Evolutionary conservation across 2,888 invertebrate genomes (phyloP).

Genomic region (Ferdinandea cuprea): DNA sequence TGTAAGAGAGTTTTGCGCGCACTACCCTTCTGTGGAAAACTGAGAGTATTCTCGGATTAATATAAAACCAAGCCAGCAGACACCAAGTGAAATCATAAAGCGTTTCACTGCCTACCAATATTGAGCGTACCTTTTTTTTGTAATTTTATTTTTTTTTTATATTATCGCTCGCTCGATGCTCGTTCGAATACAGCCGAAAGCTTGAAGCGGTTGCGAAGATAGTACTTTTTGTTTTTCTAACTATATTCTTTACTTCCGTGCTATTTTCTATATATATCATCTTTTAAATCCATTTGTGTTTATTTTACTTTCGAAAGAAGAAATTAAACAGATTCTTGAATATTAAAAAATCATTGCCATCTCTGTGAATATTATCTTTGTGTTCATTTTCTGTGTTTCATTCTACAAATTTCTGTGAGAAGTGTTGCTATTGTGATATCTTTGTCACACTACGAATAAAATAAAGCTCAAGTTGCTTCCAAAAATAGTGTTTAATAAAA

Average conservation of each 20-base stretch:
- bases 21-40: constrained; percentile 24
- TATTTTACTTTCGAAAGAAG: not conserved
- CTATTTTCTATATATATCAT: not conserved
- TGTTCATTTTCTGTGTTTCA: constrained; percentile 18
- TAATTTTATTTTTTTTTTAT: constrained; percentile 65
- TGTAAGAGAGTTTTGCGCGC: constrained; percentile 61
- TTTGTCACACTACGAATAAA: not conserved
- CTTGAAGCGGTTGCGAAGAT: constrained; percentile 36
- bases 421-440: constrained; percentile 25
- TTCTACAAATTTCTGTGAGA: constrained; percentile 30
- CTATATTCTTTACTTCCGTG: constrained; percentile 14
- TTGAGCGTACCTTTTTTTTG: constrained; percentile 69
- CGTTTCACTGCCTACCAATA: constrained; percentile 60
- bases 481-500: not conserved
- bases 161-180: constrained; percentile 41
- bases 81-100: constrained; percentile 65
- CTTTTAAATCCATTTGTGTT: not conserved
- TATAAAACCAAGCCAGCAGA: constrained; percentile 68
- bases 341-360: constrained; percentile 12
- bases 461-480: constrained; percentile 9
- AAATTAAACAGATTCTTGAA: not conserved
- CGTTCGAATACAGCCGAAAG: constrained; percentile 36
- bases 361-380: constrained; percentile 26
- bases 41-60: constrained; percentile 61
- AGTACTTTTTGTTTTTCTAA: constrained; percentile 1